phyloP scores from a whole-genome alignment of 2,888 invertebrate genomes.

The Deroplatys truncata region DNA sequence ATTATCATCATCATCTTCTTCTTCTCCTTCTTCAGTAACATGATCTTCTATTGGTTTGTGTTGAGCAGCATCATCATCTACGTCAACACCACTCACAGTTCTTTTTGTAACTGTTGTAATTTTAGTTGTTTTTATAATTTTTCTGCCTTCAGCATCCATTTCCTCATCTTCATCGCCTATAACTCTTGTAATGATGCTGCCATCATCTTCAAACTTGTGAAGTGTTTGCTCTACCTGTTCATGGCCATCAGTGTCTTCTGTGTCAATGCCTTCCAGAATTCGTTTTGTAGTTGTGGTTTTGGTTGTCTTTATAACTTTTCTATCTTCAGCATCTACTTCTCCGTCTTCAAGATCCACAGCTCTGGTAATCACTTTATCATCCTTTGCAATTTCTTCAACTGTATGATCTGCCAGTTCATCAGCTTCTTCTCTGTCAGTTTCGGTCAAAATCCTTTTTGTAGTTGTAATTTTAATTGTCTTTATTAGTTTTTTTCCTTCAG shows the following conservation, averaged over 20 bases:
- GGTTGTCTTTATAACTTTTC: too few relatives aligned
- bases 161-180: not conserved
- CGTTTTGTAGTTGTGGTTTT: too few relatives aligned
- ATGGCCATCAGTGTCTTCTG: too few relatives aligned
- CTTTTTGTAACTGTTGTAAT: conserved; percentile 1
- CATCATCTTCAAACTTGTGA: conserved; percentile 6
- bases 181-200: not conserved
- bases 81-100: not conserved
- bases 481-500: not conserved
- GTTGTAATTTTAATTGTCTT: conserved; percentile 7
- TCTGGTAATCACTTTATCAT: too few relatives aligned
- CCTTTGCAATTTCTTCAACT: too few relatives aligned
- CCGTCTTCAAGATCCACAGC: too few relatives aligned
- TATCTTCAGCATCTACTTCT: too few relatives aligned
- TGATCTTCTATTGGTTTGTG: too few relatives aligned
- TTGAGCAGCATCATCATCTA: not conserved
- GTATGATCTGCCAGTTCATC: not conserved
- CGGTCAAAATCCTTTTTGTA: not conserved
- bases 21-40: too few relatives aligned
- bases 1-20: too few relatives aligned
- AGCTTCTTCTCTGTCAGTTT: not conserved
- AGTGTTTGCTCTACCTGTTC: too few relatives aligned
- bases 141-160: not conserved
- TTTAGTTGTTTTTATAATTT: not conserved
- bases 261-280: too few relatives aligned